Percentiles rank a stretch among this genome's conserved stretches.
phyloP scores from a whole-genome alignment of 92 coral and sea anemone species.

The Montipora capitata region DNA sequence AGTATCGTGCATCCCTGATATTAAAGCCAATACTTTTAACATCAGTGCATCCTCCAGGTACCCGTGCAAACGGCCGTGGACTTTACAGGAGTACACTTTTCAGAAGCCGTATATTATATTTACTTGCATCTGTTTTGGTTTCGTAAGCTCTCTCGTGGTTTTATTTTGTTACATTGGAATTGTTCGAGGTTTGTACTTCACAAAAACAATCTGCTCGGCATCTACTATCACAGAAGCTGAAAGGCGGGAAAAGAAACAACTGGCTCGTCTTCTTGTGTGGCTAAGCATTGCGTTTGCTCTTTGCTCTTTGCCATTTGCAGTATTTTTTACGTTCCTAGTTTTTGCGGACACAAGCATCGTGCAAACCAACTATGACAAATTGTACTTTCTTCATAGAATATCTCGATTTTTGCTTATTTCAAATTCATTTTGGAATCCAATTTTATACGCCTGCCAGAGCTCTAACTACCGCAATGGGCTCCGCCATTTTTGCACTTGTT shows the following conservation, averaged over 20 bases:
- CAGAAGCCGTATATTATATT: slow-evolving; percentile 39
- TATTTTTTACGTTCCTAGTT: slow-evolving; percentile 39
- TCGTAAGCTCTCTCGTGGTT: slow-evolving; percentile 32
- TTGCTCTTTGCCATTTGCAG: slow-evolving; percentile 59
- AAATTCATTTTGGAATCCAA: slow-evolving; percentile 62
- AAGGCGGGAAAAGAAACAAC: slow-evolving; percentile 53
- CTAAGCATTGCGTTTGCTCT: slow-evolving; percentile 38
- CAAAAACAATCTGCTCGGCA: slow-evolving; percentile 51
- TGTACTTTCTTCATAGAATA: slow-evolving; percentile 25
- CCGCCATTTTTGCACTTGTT: slow-evolving; percentile 5
- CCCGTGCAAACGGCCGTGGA: slow-evolving; percentile 60
- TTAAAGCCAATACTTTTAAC: slow-evolving; percentile 35
- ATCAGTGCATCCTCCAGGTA: slow-evolving; percentile 2
- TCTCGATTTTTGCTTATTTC: slow-evolving; percentile 46
- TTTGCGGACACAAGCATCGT: not conserved
- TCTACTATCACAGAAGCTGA: slow-evolving; percentile 20
- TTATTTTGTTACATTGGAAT: slow-evolving; percentile 52
- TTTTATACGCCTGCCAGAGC: slow-evolving; percentile 70
- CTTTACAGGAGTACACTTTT: slow-evolving; percentile 25
- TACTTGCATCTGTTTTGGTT: slow-evolving; percentile 37
- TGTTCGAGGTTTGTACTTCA: slow-evolving; percentile 54
- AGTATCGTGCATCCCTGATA: slow-evolving; percentile 38
- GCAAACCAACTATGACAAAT: slow-evolving; percentile 5
- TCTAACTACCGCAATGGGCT: slow-evolving; percentile 26
- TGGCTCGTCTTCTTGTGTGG: slow-evolving; percentile 52